These are phyloP conservation scores for Sebastes fasciatus DNA, from an alignment of 2,113 vertebrate species.

Conservation along the genomic window DNA sequence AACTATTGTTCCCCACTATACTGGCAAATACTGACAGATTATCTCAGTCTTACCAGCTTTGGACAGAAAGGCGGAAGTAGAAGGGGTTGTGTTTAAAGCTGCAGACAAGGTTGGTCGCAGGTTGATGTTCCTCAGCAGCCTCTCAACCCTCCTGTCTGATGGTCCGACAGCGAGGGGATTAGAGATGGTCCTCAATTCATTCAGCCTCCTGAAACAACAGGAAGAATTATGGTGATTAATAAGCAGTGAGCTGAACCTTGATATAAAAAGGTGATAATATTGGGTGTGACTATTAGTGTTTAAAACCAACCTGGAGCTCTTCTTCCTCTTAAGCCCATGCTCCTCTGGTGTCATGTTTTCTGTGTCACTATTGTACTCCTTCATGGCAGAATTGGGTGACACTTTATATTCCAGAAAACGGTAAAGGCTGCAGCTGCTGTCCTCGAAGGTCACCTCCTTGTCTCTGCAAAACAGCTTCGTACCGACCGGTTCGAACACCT, in stretches of 20 bases:
- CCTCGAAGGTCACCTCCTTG: constrained; percentile 87
- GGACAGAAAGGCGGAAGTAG: constrained; percentile 76
- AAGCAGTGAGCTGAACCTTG: background rate
- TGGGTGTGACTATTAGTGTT: background rate
- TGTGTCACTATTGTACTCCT: constrained; percentile 36
- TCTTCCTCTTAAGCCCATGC: constrained; percentile 73
- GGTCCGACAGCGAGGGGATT: constrained; percentile 86
- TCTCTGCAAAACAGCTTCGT: constrained; percentile 86
- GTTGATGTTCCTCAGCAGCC: constrained; percentile 83
- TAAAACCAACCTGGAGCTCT: constrained; percentile 75
- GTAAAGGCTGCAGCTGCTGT: constrained; percentile 86
- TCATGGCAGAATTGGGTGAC: constrained; percentile 45
- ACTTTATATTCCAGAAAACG: constrained; percentile 82
- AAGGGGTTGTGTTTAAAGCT: constrained; percentile 48
- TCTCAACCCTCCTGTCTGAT: constrained; percentile 84
- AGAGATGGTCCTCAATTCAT: constrained; percentile 83
- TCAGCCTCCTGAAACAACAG: constrained; percentile 66
- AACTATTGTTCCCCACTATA: background rate
- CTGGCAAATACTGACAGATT: background rate
- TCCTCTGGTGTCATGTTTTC: constrained; percentile 70
- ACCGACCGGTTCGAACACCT: constrained; percentile 88
- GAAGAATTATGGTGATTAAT: background rate
- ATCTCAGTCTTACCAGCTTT: constrained; percentile 81
- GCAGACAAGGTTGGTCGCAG: constrained; percentile 74
- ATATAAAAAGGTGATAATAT: background rate